Evolutionary conservation across 2,888 invertebrate species (phyloP), one percentile per base, ranked within the genome.

Genomic region (Marasmarcha lunaedactyla): DNA sequence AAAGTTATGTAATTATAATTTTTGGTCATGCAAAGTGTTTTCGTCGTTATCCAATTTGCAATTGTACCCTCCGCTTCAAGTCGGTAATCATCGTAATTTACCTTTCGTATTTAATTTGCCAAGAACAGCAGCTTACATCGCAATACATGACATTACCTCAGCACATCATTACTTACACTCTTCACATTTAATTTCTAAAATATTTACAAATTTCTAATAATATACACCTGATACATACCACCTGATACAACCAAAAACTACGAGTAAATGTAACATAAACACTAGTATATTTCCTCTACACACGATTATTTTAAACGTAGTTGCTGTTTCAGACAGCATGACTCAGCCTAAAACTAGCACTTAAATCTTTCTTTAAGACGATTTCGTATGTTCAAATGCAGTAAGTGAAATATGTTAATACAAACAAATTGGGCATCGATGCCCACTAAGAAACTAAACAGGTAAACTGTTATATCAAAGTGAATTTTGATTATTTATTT

Each of bases 1-100:
- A 65, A 58, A 63, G 60, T 20, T 20, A 20, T 20, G 20, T 60
- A 62, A 63, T 58, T 57, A 63, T 71, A 72, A 74, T 67, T 70
- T 30, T 30, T 30, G 30, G 30, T 30, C 30, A 30, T 30, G 63
- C 54, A 52, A 55, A 54, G 51, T 50, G 45, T 46, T 41, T 30
- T 30, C 10, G 11, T n/a, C 11, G 30, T 30, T 30, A 30, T n/a
- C 37, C 15, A 39, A 20, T 39, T 33, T 35, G 26, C 11, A 26
- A 33, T 14, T 35, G 25, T 39, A 39, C 39, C 36, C 37, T 36
- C 39, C 15, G 3, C 10, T 38, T 15, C 35, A 38, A 15, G 30
- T 35, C 14, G 36, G 15, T 38, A 36, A 27, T 34, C 15, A 37
- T 9, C 20, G 11, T 10, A n/a, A 30, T 30, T 30, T 30, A n/a